A percentile compares a stretch with the other conserved stretches of the same genome.
Evolutionary conservation across 1,140 invertebrate genomes (phyloP).

Genomic region (Steinernema feltiae): DNA sequence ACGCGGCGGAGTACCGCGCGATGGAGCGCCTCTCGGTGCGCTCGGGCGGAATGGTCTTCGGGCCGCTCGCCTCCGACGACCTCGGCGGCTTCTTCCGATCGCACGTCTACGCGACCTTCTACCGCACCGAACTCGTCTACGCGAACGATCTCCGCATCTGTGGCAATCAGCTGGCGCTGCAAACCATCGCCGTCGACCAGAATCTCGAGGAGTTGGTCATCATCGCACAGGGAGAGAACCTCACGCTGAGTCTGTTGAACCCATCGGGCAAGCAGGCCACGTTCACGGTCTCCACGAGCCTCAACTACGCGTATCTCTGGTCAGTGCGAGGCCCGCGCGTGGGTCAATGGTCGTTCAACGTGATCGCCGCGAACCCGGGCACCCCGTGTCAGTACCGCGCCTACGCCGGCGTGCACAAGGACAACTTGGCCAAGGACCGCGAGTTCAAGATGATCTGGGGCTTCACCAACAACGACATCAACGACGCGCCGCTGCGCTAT

Average conservation of each 20-base stretch:
- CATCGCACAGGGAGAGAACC: slow-evolving; percentile 24
- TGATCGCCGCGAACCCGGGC: not conserved
- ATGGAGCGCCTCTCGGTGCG: not conserved
- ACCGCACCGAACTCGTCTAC: slow-evolving; percentile 34
- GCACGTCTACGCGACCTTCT: slow-evolving; percentile 25
- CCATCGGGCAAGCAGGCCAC: not conserved
- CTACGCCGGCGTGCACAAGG: not conserved
- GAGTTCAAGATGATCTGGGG: slow-evolving; percentile 34
- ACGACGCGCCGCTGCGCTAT: slow-evolving; percentile 17
- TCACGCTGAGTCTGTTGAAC: slow-evolving; percentile 15
- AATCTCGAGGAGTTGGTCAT: slow-evolving; percentile 25
- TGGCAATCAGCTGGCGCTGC: slow-evolving; percentile 19
- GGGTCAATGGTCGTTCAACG: not conserved
- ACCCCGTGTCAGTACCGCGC: not conserved
- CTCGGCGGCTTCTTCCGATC: slow-evolving; percentile 24
- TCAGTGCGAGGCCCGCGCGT: not conserved
- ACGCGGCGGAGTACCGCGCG: not conserved
- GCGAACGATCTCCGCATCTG: slow-evolving; percentile 27
- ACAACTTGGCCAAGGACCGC: not conserved
- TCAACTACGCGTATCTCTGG: not conserved
- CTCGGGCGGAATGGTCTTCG: not conserved
- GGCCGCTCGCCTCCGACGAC: not conserved
- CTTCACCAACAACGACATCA: slow-evolving; percentile 16
- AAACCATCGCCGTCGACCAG: slow-evolving; percentile 31
- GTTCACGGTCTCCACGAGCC: not conserved